phyloP scores from a whole-genome alignment of 2,888 invertebrate species.

The Andrena minutula region DNA sequence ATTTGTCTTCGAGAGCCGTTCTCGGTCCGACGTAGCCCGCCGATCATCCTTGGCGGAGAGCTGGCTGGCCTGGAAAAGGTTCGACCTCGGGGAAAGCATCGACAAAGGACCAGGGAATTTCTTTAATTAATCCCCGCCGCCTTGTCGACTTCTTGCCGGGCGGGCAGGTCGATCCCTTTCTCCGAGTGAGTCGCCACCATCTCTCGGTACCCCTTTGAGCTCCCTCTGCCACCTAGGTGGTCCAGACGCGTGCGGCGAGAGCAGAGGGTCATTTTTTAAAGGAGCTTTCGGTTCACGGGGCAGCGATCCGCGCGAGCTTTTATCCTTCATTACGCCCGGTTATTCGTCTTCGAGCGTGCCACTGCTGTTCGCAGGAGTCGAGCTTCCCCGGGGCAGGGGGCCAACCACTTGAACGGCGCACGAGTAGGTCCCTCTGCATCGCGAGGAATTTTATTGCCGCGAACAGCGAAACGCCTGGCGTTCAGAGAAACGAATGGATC shows the following conservation, averaged over 20 bases:
- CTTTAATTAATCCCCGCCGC: slow-evolving; percentile 75
- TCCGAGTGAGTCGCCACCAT: slow-evolving; percentile 61
- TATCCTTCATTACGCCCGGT: slow-evolving; percentile 74
- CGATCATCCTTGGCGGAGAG: slow-evolving; percentile 13
- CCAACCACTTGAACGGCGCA: background rate
- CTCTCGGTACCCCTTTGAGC: background rate
- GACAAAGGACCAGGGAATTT: slow-evolving; percentile 64
- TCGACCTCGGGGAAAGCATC: slow-evolving; percentile 30
- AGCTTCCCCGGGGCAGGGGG: slow-evolving; percentile 8
- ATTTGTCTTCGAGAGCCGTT: slow-evolving; percentile 66
- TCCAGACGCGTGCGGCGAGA: slow-evolving; percentile 50
- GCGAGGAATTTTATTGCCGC: slow-evolving; percentile 35
- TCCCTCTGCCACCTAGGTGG: slow-evolving; percentile 73
- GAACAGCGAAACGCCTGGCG: background rate
- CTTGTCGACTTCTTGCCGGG: slow-evolving; percentile 66
- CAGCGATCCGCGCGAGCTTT: slow-evolving; percentile 66
- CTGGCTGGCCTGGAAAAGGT: slow-evolving; percentile 33
- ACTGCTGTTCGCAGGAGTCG: slow-evolving; percentile 53
- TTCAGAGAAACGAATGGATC: slow-evolving; percentile 24
- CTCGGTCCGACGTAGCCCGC: slow-evolving; percentile 22
- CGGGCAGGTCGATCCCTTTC: slow-evolving; percentile 37
- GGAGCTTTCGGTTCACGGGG: slow-evolving; percentile 68
- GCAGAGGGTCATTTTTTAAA: slow-evolving; percentile 74
- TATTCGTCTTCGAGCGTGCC: slow-evolving; percentile 69
- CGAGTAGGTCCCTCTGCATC: background rate